Evolutionary conservation across 2,888 invertebrate species (phyloP).

Genomic region (Gonocerus acuteangulatus): DNA sequence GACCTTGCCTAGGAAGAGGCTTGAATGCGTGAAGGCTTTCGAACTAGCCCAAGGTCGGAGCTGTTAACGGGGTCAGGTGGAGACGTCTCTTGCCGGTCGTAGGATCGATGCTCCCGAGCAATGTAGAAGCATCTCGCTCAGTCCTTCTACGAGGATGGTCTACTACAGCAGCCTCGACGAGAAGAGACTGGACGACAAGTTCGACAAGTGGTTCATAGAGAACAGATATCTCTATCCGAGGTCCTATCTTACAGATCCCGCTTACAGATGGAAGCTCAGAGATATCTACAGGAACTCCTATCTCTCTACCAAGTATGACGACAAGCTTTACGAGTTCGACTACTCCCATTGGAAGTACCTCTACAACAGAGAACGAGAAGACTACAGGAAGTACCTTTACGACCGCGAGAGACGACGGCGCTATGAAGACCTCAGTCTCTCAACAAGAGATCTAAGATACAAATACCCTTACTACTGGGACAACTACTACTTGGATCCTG

Average conservation of each 20-base stretch:
- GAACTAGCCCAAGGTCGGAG: conserved; percentile 8
- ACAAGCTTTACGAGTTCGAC: conserved; percentile 12
- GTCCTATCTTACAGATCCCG: conserved; percentile 16
- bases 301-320: conserved; percentile 13
- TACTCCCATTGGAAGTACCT: conserved; percentile 21
- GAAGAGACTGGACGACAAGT: conserved; percentile 15
- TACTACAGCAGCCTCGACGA: conserved; percentile 18
- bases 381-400: conserved; percentile 6
- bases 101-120: conserved; percentile 1
- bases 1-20: no score
- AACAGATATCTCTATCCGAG: conserved; percentile 21
- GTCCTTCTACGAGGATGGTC: conserved; percentile 1
- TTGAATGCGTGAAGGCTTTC: no score
- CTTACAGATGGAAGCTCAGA: conserved; percentile 9
- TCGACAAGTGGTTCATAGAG: conserved; percentile 22
- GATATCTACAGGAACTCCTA: conserved; percentile 18
- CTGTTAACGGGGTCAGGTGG: conserved; percentile 8
- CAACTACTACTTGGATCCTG: conserved; percentile 2
- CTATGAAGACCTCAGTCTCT: conserved; percentile 11
- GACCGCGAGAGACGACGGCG: conserved; percentile 11
- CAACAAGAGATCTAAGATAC: not conserved
- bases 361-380: conserved; percentile 11
- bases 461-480: conserved; percentile 7
- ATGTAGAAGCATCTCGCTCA: not conserved
- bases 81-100: conserved; percentile 10